Evolutionary conservation across 2,113 vertebrate genomes (phyloP).

Genomic region (Phylloscopus trochilus): DNA sequence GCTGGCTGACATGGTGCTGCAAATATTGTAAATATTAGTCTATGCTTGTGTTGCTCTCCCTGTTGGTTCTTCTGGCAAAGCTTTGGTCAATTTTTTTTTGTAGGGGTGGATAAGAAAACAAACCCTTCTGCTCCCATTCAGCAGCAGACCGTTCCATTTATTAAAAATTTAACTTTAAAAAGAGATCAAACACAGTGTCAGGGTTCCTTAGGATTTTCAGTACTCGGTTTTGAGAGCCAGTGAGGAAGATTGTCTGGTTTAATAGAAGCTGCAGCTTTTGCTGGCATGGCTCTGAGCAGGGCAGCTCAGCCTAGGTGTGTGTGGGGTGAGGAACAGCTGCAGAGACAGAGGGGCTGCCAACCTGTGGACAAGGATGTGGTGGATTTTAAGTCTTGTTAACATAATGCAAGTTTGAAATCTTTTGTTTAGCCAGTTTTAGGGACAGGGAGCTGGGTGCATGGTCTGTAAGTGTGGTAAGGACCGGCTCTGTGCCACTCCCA

Average conservation of each 20-base stretch:
- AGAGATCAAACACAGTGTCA: not conserved
- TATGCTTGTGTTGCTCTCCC: not conserved
- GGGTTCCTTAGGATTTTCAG: not conserved
- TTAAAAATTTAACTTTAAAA: not conserved
- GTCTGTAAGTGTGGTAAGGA: not conserved
- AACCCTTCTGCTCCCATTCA: not conserved
- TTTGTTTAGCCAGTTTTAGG: not conserved
- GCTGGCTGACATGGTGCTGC: not conserved
- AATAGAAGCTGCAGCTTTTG: not conserved
- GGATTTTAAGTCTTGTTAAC: not conserved
- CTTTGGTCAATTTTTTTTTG: not conserved
- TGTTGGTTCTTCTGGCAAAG: not conserved
- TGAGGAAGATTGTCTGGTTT: not conserved
- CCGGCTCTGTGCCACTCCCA: not conserved
- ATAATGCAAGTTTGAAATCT: accelerated
- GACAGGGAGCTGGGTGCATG: not conserved
- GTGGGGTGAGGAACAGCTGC: not conserved
- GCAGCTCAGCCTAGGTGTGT: not conserved
- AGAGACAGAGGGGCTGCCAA: not conserved
- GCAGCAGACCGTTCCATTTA: not conserved
- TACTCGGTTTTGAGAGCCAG: not conserved
- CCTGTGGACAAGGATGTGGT: not conserved
- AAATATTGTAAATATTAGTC: not conserved
- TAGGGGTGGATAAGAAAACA: not conserved
- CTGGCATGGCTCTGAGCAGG: not conserved